Evolutionary conservation across 2,113 vertebrate species (phyloP).

Genomic region (Gymnorhina tibicen): DNA sequence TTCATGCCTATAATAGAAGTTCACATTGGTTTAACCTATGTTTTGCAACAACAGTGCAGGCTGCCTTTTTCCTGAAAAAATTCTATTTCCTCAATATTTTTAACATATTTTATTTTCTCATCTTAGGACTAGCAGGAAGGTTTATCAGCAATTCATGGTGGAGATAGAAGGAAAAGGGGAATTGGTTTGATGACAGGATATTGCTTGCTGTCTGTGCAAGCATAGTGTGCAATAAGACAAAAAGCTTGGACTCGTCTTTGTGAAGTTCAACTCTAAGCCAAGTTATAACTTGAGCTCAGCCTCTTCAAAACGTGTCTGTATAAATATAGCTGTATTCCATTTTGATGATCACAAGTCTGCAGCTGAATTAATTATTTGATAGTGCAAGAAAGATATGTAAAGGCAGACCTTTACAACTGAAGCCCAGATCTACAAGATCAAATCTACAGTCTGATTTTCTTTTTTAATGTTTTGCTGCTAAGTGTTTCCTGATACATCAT

Average conservation of each 20-base stretch:
- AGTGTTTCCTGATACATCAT: neutral
- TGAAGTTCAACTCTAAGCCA: neutral
- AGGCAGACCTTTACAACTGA: neutral
- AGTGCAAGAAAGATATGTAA: neutral
- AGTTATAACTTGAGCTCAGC: neutral
- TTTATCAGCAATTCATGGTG: neutral
- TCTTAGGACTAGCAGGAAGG: neutral
- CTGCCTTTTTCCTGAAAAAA: neutral
- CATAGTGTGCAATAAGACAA: neutral
- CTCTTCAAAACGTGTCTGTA: neutral
- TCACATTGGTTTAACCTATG: neutral
- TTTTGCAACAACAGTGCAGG: neutral
- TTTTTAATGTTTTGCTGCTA: neutral
- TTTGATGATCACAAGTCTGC: neutral
- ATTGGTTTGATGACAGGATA: neutral
- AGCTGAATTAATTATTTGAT: neutral
- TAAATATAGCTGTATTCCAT: neutral
- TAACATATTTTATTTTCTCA: neutral
- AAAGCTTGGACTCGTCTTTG: neutral
- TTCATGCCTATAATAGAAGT: neutral
- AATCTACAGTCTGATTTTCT: neutral
- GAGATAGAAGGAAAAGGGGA: neutral
- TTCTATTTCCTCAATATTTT: neutral
- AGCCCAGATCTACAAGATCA: neutral
- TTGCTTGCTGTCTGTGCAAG: neutral